Base-by-base conservation (phyloP, 2,113 vertebrate species). In the Rhynchopsitta pachyrhyncha region DNA sequence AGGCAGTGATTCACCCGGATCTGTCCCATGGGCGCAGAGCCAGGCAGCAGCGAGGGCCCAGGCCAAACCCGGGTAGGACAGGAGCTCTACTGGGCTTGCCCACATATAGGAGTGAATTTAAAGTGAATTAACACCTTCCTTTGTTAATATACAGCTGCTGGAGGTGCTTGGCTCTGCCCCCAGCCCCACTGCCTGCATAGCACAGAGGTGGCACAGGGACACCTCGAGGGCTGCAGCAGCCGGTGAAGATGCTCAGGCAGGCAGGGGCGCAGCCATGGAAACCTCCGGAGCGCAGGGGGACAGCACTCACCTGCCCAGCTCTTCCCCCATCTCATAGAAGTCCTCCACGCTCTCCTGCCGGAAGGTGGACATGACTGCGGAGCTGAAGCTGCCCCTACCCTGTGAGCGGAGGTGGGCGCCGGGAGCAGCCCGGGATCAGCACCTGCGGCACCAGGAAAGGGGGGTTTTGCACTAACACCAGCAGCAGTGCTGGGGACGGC, bases 281-380 rank as follows among this genome's bases (percentile, higher is more conserved):
- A 8, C 20, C 6, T 42, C 59, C 25, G 20, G 17, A 49, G 17
- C 0, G 0, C 1, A 0, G 35, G 0, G 2, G n/a, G 70, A 10
- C 4, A 17, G 37, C 7, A 29, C 94, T 80, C 73, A 95, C 98
- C 98, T 98, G 95, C 98, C 98, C 92, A 98, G 96, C 90, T 98
- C 98, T 57, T 98, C 98, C 2, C 98, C 98, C 98, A 98, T 98
- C 94, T 98, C 98, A 5, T 98, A 98, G 90, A 98, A 97, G 1
- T 98, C 97, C 89, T 98, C 98, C 91, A 98, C 98, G 6, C 96
- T 97, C 77, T 98, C 98, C 95, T 98, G 98, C 46, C 98, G 97
- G 97, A 98, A 98, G 3, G 98, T 97, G 27, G 98, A 97, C 98
- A 98, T 98, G 94, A 76, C 57, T n/a, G 91, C 59, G 5, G 17